Evolutionary conservation across 2,113 vertebrate species (phyloP).

Genomic region (Ictidomys tridecemlineatus): DNA sequence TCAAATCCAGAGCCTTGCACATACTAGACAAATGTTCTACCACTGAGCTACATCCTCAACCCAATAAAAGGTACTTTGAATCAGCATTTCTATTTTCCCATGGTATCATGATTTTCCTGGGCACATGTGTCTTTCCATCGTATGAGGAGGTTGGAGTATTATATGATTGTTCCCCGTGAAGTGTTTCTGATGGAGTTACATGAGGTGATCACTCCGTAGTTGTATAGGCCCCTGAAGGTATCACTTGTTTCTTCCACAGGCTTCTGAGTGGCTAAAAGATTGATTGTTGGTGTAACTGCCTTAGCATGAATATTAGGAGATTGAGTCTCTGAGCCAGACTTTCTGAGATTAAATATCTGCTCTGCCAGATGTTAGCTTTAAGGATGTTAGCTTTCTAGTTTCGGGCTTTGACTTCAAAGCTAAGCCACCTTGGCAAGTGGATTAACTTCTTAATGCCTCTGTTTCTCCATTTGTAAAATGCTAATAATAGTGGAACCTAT

Average conservation of each 20-base stretch:
- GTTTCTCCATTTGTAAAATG: constrained; percentile 51
- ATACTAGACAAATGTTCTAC: too few species aligned
- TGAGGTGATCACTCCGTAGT: background rate
- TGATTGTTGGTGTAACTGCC: background rate
- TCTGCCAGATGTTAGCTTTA: background rate
- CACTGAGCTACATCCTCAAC: too few species aligned
- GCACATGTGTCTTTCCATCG: background rate
- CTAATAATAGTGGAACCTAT: background rate
- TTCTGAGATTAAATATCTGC: constrained; percentile 6
- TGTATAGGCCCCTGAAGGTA: background rate
- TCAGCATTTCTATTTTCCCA: background rate
- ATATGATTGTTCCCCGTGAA: background rate
- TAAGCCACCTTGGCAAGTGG: background rate
- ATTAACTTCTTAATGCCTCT: background rate
- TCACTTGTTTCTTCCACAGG: background rate
- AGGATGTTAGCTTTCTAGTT: too few species aligned
- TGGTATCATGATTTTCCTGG: background rate
- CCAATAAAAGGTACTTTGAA: constrained; percentile 41
- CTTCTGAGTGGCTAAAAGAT: background rate
- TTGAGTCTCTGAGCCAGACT: background rate
- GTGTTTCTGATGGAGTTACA: background rate
- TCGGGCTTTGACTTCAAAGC: too few species aligned
- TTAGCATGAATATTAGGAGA: constrained; percentile 21
- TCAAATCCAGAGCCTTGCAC: too few species aligned
- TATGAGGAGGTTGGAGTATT: background rate